These are phyloP conservation scores for Eristalis pertinax DNA, from an alignment of 2,888 invertebrate species.

Conservation along the genomic window DNA sequence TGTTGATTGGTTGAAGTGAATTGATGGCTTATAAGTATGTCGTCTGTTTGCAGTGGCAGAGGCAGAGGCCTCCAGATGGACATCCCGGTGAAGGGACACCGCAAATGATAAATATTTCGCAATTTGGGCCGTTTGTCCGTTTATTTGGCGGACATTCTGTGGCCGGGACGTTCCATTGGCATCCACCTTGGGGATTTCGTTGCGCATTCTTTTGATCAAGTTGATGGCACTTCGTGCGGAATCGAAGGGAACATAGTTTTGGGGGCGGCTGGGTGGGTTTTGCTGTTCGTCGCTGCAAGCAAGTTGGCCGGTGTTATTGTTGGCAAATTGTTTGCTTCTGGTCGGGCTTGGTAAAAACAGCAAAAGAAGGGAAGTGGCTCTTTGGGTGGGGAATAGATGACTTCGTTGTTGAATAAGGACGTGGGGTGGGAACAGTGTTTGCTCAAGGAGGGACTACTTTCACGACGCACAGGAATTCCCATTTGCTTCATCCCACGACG, in stretches of 20 bases:
- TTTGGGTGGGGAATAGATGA: too few relatives aligned
- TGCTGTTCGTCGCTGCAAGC: background rate
- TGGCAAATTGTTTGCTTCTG: too few relatives aligned
- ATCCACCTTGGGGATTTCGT: background rate
- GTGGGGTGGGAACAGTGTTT: too few relatives aligned
- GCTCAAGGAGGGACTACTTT: too few relatives aligned
- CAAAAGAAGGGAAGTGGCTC: too few relatives aligned
- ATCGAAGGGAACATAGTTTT: background rate
- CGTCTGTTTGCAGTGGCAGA: too few relatives aligned
- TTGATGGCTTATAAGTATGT: constrained; percentile 46
- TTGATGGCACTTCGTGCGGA: background rate
- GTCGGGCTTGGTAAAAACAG: too few relatives aligned
- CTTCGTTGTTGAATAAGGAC: too few relatives aligned
- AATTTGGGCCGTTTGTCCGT: constrained; percentile 32
- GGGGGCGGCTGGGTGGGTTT: background rate
- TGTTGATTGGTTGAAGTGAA: constrained; percentile 15
- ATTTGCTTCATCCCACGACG: too few relatives aligned
- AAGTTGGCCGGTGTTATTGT: background rate
- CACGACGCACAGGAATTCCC: too few relatives aligned
- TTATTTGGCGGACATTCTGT: constrained; percentile 1
- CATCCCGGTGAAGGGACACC: background rate
- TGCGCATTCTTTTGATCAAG: background rate
- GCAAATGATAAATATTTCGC: constrained; percentile 39
- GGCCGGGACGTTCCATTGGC: background rate
- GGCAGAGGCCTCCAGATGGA: constrained; percentile 9